Evolutionary conservation across 2,888 invertebrate genomes (phyloP).

Genomic region (Agonopterix arenella): DNA sequence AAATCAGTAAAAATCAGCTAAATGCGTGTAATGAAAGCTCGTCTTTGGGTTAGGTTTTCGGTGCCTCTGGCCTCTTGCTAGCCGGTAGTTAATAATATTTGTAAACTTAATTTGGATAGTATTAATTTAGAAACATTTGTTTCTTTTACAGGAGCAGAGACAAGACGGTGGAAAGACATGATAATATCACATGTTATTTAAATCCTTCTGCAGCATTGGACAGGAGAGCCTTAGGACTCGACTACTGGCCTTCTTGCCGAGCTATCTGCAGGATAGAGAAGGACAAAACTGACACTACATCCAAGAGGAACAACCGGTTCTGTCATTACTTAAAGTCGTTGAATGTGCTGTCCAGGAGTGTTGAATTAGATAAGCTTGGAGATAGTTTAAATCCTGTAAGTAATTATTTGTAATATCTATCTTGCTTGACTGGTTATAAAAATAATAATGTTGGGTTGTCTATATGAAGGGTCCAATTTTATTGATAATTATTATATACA

Average conservation of each 20-base stretch:
- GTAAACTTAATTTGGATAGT: background rate
- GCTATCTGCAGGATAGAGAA: constrained; percentile 83
- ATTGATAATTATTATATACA: too few relatives aligned
- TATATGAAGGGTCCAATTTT: too few relatives aligned
- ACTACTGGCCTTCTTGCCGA: constrained; percentile 83
- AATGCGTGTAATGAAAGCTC: too few relatives aligned
- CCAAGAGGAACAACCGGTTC: constrained; percentile 84
- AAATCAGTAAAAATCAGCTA: too few relatives aligned
- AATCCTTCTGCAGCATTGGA: constrained; percentile 67
- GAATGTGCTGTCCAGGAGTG: constrained; percentile 65
- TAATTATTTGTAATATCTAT: background rate
- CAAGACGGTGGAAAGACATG: constrained; percentile 47
- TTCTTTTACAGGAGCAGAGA: constrained; percentile 65
- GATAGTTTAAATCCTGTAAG: constrained; percentile 39
- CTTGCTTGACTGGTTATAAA: too few relatives aligned
- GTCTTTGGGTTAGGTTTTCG: too few relatives aligned
- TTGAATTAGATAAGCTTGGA: constrained; percentile 66
- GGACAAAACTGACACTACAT: constrained; percentile 71
- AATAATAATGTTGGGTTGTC: too few relatives aligned
- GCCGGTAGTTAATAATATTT: too few relatives aligned
- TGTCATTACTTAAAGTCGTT: constrained; percentile 85
- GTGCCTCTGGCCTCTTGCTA: too few relatives aligned
- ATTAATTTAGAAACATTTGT: constrained; percentile 1
- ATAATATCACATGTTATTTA: constrained; percentile 64
- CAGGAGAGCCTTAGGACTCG: constrained; percentile 74